Conservation (phyloP, 2,113 vertebrate genomes). For the Vidua macroura region DNA sequence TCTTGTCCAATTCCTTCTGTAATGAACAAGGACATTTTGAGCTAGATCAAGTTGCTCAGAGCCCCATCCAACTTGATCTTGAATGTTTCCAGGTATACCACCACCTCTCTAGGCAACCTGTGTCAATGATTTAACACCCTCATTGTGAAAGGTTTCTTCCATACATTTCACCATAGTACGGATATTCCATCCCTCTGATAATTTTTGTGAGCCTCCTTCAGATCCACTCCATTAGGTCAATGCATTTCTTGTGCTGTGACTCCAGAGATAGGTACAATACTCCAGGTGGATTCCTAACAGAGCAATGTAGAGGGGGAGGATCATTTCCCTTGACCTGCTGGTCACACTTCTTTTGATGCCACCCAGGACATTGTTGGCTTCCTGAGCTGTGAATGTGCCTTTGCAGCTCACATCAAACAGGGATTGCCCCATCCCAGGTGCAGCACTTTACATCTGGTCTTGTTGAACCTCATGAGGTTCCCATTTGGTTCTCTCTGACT, state of each 20-base stretch:
- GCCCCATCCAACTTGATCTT: not conserved
- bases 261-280: not conserved
- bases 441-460: not conserved
- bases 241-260: not conserved
- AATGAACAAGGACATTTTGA: not conserved
- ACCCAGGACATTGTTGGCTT: no score
- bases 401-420: not conserved
- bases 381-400: not conserved
- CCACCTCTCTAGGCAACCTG: not conserved
- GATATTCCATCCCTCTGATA: not conserved
- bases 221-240: not conserved
- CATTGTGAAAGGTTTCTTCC: not conserved
- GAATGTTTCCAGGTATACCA: not conserved
- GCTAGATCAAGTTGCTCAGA: not conserved
- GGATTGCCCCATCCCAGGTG: fast-evolving
- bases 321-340: fast-evolving
- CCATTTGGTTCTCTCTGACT: not conserved
- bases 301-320: not conserved
- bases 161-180: not conserved
- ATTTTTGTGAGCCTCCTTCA: not conserved
- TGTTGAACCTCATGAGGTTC: not conserved
- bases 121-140: not conserved
- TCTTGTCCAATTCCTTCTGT: not conserved
- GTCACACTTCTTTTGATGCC: not conserved
- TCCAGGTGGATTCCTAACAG: not conserved